Evolutionary conservation across 2,113 vertebrate species (phyloP), one percentile per base, ranked within the genome.

Genomic region (Ondatra zibethicus): DNA sequence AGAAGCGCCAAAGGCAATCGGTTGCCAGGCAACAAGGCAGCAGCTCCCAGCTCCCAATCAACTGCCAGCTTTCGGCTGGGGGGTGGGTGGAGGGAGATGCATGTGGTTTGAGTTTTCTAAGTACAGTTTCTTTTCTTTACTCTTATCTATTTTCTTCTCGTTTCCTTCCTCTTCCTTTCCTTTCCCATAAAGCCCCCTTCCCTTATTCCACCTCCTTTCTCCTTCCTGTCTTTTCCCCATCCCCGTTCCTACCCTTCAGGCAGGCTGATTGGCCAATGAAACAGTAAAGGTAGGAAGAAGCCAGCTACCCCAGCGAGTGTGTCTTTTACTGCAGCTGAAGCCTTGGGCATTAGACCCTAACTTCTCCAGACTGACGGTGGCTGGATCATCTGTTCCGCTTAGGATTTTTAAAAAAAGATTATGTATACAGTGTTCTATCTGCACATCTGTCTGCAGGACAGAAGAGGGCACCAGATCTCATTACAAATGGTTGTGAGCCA

Each of bases 11-110:
- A 6, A 16, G 31, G 42, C 14, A 25, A 33, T 47, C 1, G 13
- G 94, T 94, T 95, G 94, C 96, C 2, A 2, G 86, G 97, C 81
- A 97, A 97, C 92, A 1, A 33, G 66, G 29, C 1, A 1, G 14
- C 33, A 3, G 5, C 0, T 3, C 6, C 0, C 3, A 1, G 16
- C 2, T 13, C 17, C 7, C 36, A 2, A n/a, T 10, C 27, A 33
- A 19, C 25, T 47, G 55, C 14, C 17, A 1, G 29, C 19, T 17
- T 61, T 39, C 10, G 33, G 19, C 4, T 5, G 2, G 21, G 36
- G n/a, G n/a, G n/a, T n/a, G n/a, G n/a, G n/a, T n/a, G n/a, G n/a
- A 31, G 65, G 81, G 42, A 13, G 19, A 2, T 0, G 31, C 29
- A 3, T 0, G 1, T 12, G 25, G 14, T 29, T 70, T 50, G 42